These are phyloP conservation scores for Ranitomeya imitator DNA, from an alignment of 2,113 vertebrate species.

Conservation along the genomic window DNA sequence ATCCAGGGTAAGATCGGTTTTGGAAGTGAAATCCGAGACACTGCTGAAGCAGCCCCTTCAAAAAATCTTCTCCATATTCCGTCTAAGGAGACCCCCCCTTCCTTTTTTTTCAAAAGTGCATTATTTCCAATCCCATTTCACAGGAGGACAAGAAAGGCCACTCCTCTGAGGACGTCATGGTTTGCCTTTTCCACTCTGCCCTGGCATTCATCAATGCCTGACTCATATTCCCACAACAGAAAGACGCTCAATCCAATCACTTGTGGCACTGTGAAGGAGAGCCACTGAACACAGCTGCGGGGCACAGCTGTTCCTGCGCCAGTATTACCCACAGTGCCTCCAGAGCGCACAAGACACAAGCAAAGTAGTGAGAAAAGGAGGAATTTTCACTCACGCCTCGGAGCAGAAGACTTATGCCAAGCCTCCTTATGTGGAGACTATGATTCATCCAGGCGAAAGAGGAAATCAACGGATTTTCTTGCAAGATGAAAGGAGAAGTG, in stretches of 20 bases:
- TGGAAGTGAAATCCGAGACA: slow-evolving; percentile 31
- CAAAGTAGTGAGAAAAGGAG: background rate
- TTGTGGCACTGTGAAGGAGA: background rate
- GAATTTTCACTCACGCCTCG: background rate
- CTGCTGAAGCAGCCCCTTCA: slow-evolving; percentile 47
- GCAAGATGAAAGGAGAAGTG: slow-evolving; percentile 39
- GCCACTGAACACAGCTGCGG: background rate
- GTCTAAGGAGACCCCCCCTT: slow-evolving; percentile 51
- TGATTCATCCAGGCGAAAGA: slow-evolving; percentile 33
- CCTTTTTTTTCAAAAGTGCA: slow-evolving; percentile 60
- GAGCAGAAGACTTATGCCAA: background rate
- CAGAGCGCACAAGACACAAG: background rate
- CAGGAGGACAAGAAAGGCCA: slow-evolving; percentile 61
- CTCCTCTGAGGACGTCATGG: slow-evolving; percentile 68
- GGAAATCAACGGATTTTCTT: slow-evolving; percentile 45
- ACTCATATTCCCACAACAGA: slow-evolving; percentile 50
- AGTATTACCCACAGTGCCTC: background rate
- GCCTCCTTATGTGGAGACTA: slow-evolving; percentile 12
- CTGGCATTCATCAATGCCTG: slow-evolving; percentile 60
- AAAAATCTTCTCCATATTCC: slow-evolving; percentile 42
- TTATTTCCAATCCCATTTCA: slow-evolving; percentile 70
- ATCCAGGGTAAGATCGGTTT: slow-evolving; percentile 44
- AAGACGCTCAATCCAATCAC: background rate
- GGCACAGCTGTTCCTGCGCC: background rate
- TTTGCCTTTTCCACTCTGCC: slow-evolving; percentile 68